Evolutionary conservation across 2,888 invertebrate genomes (phyloP), one percentile per base, ranked within the genome.

Genomic region (Ormia ochracea): DNA sequence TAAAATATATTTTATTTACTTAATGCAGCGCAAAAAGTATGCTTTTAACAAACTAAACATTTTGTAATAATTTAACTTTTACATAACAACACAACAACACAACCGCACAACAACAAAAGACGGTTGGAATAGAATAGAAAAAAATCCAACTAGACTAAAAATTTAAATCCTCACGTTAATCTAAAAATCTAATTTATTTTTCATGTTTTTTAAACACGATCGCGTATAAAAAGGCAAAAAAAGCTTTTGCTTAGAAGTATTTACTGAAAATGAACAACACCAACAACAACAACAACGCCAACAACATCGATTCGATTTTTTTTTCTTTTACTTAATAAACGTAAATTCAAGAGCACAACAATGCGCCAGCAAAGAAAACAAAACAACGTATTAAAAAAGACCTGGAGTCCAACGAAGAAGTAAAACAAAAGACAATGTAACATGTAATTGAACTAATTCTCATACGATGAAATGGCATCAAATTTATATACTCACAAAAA

Each of bases 181-280:
- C 82, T 79, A 65, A 73, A 79, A 79, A 82, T 82, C 79, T 82
- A 82, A 82, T 82, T 82, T 82, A 82, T 82, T 82, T 82, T 82
- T 79, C 82, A 82, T 82, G 82, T 82, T 82, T 76, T 58, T 73
- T 50, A 50, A 73, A 80, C 80, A 80, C 80, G 80, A 80, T 80
- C 76, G 76, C 69, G 17, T 52, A 65, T 9, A 69, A 74, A 66
- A 48, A 58, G 41, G n/a, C n/a, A 68, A 75, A 78, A 72, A 66
- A 52, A 23, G 31, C 26, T 58, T 52, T 59, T 69, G 75, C 75
- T 31, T 54, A 58, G 58, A 69, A 63, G 28, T 56, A 52, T 19
- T 33, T 14, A 19, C 69, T 33, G 12, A 31, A 65, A 77, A 66
- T 66, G 66, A 68, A 59, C 33, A 65, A 61, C 19, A 68, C 56